Base-by-base conservation (phyloP, 2,888 invertebrate species). In the Cataglyphis albicans region DNA sequence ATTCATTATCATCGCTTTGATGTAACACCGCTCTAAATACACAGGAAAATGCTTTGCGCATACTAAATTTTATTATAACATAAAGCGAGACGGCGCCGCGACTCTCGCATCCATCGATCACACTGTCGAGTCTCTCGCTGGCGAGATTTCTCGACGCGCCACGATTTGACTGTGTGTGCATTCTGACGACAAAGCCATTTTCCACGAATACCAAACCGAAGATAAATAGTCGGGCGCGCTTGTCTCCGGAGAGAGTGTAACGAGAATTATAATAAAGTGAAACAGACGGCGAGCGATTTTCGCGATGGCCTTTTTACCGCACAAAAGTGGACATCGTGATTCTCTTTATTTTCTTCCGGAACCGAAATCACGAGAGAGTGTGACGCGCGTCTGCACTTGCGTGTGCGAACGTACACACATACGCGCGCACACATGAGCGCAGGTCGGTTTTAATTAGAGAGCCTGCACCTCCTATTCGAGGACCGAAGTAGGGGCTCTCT, bases 401-500 rank as follows among this genome's bases (percentile, higher is more conserved):
- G 52, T 70, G 73, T 35, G 82, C 81, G 35, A 55, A 35, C 7
- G 65, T 59, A 72, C 48, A 25, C 10, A 59, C 55, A 52, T 25
- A 48, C 21, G 52, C 21, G 52, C 21, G 59, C 55, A 18, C 12
- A 59, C 74, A 32, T 59, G 68, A 29, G 83, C 44, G 64, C 38
- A 75, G 88, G 84, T 85, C 86, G 92, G 86, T 93, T 93, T 93
- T 93, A 93, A 93, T 93, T 93, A 93, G 92, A 92, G 92, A 90
- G 91, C 84, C 81, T 86, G 90, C 90, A 83, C 21, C 44, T 67
- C 82, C 87, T 90, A 91, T 90, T 90, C 83, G 82, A 84, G 65
- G 88, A 84, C 85, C 91, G 90, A 91, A 93, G 91, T 93, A 92
- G 93, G 92, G 93, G 92, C 92, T 91, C 92, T 93, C 92, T 94